Base-by-base conservation (phyloP, 2,888 invertebrate genomes). In the Pachliopta kotzebuea region DNA sequence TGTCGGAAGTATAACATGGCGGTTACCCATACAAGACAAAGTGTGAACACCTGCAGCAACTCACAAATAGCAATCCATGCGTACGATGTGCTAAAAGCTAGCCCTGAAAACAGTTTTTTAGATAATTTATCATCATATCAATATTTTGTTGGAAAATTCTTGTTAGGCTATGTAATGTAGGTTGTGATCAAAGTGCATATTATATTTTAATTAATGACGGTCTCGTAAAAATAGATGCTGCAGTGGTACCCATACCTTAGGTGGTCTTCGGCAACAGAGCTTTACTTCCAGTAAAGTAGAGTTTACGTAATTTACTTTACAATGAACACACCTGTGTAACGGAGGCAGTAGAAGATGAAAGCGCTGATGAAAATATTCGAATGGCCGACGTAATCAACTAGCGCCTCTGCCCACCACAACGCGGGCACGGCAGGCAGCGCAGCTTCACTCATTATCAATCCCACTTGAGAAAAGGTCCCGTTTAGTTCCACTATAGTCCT, bases 311-410 rank as follows among this genome's bases (percentile, higher is more conserved):
- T 18, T 42, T 45, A 6, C 18, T 4, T n/a, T 1, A n/a, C 45
- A n/a, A n/a, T 7, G n/a, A n/a, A 52, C 80, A 78, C 80, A 94
- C 95, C 95, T 72, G 94, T 94, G 76, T 95, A 96, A 60, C 96
- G 93, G 63, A 96, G 87, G 68, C 96, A 96, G 81, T 96, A 97
- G 74, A 96, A 93, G 11, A 95, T 94, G 79, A 97, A 96, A n/a
- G 96, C 96, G 67, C 94, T 93, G 73, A 97, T 96, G 74, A 97
- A 94, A 62, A 97, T 93, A 82, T 97, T 96, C 69, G 96, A 96
- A 76, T 96, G 95, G 17, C 96, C 96, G 70, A 97, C 95, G 81
- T 95, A 96, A 86, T 97, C 96, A 45, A 98, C 96, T 45, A 98
- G 93, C 70, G 94, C 94, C 74, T 97, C 97, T 2, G 97, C 96